Evolutionary conservation across 2,888 invertebrate species (phyloP).

Genomic region (Galerucella pusilla): DNA sequence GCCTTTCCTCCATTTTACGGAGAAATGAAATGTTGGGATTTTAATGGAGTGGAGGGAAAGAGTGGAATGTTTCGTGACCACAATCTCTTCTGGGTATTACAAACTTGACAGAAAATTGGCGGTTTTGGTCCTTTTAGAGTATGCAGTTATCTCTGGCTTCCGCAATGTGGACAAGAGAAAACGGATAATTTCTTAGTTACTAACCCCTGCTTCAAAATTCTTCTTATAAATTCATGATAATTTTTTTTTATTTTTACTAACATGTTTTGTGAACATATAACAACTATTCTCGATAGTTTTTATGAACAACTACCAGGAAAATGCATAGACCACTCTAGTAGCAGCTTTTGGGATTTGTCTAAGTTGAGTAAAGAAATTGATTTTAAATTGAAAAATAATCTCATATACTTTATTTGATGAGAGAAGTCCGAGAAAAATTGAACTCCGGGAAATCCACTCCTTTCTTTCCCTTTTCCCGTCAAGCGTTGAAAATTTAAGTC

Average conservation of each 20-base stretch:
- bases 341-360: slow-evolving; percentile 25
- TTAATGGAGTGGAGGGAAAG: not conserved
- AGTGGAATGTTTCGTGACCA: slow-evolving; percentile 7
- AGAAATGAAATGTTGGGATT: slow-evolving; percentile 13
- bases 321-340: slow-evolving; percentile 1
- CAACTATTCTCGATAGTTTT: not conserved
- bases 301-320: not conserved
- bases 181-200: too few species aligned
- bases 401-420: slow-evolving; percentile 29
- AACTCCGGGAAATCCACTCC: not conserved
- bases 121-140: slow-evolving; percentile 10
- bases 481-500: slow-evolving; percentile 5
- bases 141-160: too few species aligned
- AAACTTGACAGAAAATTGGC: slow-evolving; percentile 13
- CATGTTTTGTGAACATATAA: not conserved
- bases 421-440: slow-evolving; percentile 11
- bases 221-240: too few species aligned
- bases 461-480: not conserved
- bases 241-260: not conserved
- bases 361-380: slow-evolving; percentile 26
- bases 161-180: not conserved
- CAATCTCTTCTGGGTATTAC: slow-evolving; percentile 8
- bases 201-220: too few species aligned
- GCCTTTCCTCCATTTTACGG: slow-evolving; percentile 7
- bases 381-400: slow-evolving; percentile 32